These are phyloP conservation scores for Leptopilina myrica DNA, from an alignment of 2,888 invertebrate species.

Conservation along the genomic window DNA sequence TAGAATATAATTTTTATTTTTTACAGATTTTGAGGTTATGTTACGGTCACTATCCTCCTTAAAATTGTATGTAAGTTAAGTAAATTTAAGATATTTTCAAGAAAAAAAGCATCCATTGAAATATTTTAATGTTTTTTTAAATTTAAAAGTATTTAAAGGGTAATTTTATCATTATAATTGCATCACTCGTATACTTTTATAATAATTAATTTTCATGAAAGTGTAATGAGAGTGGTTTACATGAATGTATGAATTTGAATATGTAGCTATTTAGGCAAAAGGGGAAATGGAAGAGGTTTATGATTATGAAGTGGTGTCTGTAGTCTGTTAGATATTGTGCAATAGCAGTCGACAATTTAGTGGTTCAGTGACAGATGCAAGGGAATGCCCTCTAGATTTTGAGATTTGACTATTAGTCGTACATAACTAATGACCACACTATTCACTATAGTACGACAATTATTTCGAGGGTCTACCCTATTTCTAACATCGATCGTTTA, in stretches of 20 bases:
- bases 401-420: constrained; percentile 28
- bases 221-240: too few species aligned
- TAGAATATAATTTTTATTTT: too few species aligned
- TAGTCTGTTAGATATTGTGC: constrained; percentile 7
- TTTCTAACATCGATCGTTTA: constrained; percentile 62
- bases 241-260: background rate
- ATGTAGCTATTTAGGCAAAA: background rate
- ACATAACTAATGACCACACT: constrained; percentile 12
- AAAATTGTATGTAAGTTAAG: too few species aligned
- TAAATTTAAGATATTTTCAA: too few species aligned
- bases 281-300: background rate
- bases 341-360: constrained; percentile 22
- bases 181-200: too few species aligned
- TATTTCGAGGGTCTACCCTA: constrained; percentile 21
- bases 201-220: too few species aligned
- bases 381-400: constrained; percentile 25
- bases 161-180: too few species aligned
- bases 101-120: too few species aligned
- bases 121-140: too few species aligned
- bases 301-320: constrained; percentile 13
- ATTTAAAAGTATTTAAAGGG: too few species aligned
- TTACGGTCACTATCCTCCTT: too few species aligned
- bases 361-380: constrained; percentile 17
- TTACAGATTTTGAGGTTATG: too few species aligned
- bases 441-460: constrained; percentile 11